Evolutionary conservation across 1,140 invertebrate genomes (phyloP).

Genomic region (Apolygus lucorum): DNA sequence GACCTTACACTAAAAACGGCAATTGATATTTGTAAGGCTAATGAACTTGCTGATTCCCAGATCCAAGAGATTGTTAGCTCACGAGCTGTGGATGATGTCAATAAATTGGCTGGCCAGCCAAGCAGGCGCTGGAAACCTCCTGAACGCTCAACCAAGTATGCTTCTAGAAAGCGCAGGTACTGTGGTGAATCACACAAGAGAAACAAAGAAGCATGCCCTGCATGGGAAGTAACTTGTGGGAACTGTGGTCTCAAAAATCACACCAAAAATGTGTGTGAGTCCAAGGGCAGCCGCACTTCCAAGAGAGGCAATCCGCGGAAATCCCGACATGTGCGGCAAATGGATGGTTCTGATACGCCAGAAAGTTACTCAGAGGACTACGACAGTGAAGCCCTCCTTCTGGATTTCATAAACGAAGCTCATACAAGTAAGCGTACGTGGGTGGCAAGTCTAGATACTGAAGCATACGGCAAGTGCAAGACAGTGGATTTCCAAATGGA

Average conservation of each 20-base stretch:
- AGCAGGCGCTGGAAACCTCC: too few species aligned
- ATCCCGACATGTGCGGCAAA: not conserved
- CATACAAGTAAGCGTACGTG: not conserved
- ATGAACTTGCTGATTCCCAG: too few species aligned
- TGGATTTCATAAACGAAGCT: not conserved
- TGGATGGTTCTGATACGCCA: not conserved
- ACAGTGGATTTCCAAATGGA: constrained; percentile 21
- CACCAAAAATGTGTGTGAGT: not conserved
- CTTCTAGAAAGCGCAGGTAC: too few species aligned
- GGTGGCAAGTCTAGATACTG: not conserved
- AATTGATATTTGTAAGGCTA: too few species aligned
- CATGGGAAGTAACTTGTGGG: not conserved
- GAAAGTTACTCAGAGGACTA: not conserved
- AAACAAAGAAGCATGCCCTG: not conserved
- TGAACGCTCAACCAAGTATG: too few species aligned
- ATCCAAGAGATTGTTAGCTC: too few species aligned
- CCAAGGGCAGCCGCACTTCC: not conserved
- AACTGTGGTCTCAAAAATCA: not conserved
- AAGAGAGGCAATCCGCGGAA: too few species aligned
- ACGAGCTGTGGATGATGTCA: too few species aligned
- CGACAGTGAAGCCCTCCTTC: not conserved
- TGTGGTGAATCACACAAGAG: not conserved
- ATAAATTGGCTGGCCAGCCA: too few species aligned
- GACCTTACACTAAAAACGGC: too few species aligned
- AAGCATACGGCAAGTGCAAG: not conserved